Evolutionary conservation across 2,113 vertebrate species (phyloP).

Genomic region (Dicentrarchus labrax): DNA sequence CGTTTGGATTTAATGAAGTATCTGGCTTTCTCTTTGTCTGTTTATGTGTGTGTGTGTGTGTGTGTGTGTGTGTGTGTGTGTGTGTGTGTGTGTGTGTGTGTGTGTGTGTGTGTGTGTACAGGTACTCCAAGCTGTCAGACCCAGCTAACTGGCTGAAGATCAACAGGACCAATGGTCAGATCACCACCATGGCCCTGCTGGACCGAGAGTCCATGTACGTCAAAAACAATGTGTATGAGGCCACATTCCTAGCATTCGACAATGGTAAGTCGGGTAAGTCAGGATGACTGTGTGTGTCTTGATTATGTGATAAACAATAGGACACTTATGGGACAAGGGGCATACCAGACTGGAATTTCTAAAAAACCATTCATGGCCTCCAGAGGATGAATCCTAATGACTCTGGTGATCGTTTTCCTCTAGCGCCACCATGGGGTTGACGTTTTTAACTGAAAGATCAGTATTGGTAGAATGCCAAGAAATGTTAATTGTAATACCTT

Average conservation of each 20-base stretch:
- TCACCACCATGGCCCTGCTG: constrained; percentile 93
- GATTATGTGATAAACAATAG: neutral
- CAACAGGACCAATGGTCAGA: constrained; percentile 95
- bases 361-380: neutral
- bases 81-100: neutral
- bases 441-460: constrained; percentile 2
- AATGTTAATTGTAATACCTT: neutral
- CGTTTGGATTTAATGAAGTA: constrained; percentile 20
- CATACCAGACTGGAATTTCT: neutral
- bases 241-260: constrained; percentile 97
- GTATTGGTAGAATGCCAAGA: neutral
- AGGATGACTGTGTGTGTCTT: constrained; percentile 41
- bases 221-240: constrained; percentile 96
- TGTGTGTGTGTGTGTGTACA: constrained; percentile 64
- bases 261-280: constrained; percentile 90
- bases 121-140: constrained; percentile 97
- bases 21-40: neutral
- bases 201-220: constrained; percentile 96
- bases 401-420: neutral
- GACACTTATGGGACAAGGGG: neutral
- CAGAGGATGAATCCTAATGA: neutral
- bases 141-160: constrained; percentile 97
- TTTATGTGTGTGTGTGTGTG: neutral
- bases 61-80: constrained; percentile 10
- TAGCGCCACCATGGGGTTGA: neutral